Evolutionary conservation across 2,113 vertebrate genomes (phyloP).

Genomic region (Chiloscyllium plagiosum): DNA sequence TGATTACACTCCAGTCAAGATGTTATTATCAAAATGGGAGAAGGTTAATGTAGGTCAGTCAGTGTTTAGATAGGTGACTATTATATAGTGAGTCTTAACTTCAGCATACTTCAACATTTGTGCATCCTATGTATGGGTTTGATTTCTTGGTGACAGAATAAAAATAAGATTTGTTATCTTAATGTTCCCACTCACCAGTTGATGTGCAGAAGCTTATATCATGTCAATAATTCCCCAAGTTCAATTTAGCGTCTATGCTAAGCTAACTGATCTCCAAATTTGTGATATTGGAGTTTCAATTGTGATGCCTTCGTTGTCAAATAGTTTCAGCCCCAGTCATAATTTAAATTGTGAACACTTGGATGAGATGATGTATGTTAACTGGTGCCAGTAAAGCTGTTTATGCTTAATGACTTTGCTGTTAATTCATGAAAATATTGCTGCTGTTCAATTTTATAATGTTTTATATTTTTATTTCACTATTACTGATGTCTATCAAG

Average conservation of each 20-base stretch:
- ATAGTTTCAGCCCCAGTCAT: not conserved
- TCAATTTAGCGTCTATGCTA: too few relatives aligned
- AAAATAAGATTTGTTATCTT: not conserved
- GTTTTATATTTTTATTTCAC: not conserved
- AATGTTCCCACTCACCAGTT: not conserved
- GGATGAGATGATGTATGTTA: not conserved
- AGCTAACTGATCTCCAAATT: too few relatives aligned
- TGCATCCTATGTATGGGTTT: not conserved
- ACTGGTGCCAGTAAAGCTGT: not conserved
- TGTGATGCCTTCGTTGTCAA: not conserved
- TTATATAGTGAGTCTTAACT: not conserved
- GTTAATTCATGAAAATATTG: not conserved
- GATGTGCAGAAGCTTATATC: not conserved
- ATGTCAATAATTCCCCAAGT: too few relatives aligned
- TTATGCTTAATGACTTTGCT: not conserved
- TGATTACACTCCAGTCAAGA: not conserved
- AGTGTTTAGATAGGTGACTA: not conserved
- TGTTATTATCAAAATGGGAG: not conserved
- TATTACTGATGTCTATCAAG: not conserved
- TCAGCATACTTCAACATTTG: not conserved
- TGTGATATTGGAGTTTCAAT: not conserved
- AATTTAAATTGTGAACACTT: not conserved
- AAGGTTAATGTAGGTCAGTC: not conserved
- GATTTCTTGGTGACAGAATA: not conserved
- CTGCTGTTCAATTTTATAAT: not conserved